phyloP scores from a whole-genome alignment of 2,113 vertebrate genomes.

The Gambusia affinis region DNA sequence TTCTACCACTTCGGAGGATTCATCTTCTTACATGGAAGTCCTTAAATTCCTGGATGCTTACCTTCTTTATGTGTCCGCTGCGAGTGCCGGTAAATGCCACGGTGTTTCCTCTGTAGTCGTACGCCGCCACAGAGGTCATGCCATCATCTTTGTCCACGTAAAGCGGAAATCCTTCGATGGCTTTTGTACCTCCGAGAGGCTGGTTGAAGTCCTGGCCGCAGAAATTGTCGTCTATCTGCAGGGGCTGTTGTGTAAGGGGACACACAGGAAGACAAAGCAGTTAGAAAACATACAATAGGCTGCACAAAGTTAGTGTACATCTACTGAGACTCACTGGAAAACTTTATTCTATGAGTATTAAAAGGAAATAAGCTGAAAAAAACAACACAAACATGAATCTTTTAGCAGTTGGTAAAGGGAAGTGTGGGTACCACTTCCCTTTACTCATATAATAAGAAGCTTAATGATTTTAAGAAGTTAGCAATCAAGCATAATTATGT shows the following conservation, averaged over 20 bases:
- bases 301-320: not conserved
- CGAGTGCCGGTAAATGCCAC: constrained; percentile 92
- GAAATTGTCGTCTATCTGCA: constrained; percentile 98
- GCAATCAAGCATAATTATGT: not conserved
- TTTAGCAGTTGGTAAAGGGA: not conserved
- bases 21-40: not conserved
- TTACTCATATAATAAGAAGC: too few species aligned
- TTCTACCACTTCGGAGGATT: not conserved
- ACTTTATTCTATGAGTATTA: not conserved
- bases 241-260: constrained; percentile 80
- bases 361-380: not conserved
- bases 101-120: constrained; percentile 91
- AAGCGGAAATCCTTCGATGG: constrained; percentile 92
- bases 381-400: not conserved
- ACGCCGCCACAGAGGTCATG: constrained; percentile 94
- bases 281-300: constrained; percentile 41
- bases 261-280: constrained; percentile 10
- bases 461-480: not conserved
- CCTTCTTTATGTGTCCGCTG: constrained; percentile 92
- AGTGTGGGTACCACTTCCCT: not conserved
- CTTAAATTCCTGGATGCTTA: constrained; percentile 58
- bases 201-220: constrained; percentile 99
- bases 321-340: not conserved
- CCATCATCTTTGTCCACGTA: constrained; percentile 96
- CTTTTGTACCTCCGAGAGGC: constrained; percentile 91